A percentile compares a stretch with the other conserved stretches of the same genome.
phyloP scores from a whole-genome alignment of 2,113 vertebrate genomes.

The Numenius arquata region DNA sequence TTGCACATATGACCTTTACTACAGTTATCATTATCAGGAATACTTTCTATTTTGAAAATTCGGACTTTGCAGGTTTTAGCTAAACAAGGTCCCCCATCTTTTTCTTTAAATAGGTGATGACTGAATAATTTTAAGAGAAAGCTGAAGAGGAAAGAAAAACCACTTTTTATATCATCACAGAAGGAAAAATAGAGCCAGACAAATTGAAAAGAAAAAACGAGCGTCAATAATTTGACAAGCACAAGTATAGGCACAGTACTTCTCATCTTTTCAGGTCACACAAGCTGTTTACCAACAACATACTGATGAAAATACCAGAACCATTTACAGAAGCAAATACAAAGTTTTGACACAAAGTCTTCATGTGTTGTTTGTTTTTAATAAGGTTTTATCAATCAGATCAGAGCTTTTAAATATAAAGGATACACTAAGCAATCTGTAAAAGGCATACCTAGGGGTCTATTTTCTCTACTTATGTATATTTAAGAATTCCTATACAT shows the following conservation, averaged over 20 bases:
- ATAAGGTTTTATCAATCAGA: not conserved
- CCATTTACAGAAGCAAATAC: not conserved
- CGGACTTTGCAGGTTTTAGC: not conserved
- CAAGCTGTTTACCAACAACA: not conserved
- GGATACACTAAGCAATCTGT: not conserved
- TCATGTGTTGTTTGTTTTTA: not conserved
- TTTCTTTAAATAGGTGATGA: not conserved
- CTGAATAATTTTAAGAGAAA: not conserved
- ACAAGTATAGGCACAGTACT: not conserved
- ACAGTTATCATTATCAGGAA: not conserved
- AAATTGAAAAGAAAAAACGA: not conserved
- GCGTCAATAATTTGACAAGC: not conserved
- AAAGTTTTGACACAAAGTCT: not conserved
- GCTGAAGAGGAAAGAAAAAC: not conserved
- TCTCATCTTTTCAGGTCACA: not conserved
- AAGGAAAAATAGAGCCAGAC: not conserved
- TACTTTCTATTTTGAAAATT: not conserved
- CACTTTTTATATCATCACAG: not conserved
- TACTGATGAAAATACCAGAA: not conserved
- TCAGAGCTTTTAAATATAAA: not conserved
- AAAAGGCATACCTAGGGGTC: not conserved
- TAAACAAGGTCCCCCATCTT: not conserved
- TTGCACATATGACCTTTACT: not conserved
- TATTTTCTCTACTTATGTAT: not conserved
- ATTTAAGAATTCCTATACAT: not conserved